These are phyloP conservation scores for Elanoides forficatus DNA, from an alignment of 2,113 vertebrate genomes.

Conservation along the genomic window DNA sequence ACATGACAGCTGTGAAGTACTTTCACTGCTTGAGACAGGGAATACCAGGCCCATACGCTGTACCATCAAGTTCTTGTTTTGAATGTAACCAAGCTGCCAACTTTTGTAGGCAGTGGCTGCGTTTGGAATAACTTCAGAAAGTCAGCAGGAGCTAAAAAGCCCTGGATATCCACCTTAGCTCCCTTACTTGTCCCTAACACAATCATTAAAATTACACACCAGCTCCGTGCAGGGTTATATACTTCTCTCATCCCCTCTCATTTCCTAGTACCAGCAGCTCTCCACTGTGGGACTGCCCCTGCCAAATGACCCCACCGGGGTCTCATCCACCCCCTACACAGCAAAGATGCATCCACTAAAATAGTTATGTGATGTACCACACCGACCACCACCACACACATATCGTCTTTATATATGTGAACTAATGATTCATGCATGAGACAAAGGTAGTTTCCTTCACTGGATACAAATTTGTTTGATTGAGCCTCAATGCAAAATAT, in stretches of 20 bases:
- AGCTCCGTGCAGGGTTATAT: background rate
- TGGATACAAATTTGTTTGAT: background rate
- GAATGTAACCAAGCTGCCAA: background rate
- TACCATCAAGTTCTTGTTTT: background rate
- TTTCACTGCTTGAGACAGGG: background rate
- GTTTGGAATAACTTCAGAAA: background rate
- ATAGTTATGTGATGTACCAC: fast-evolving
- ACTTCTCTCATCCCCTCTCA: fast-evolving
- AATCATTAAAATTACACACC: background rate
- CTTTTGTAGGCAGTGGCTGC: background rate
- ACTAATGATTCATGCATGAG: background rate
- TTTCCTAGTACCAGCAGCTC: background rate
- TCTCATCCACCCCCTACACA: background rate
- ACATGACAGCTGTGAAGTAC: background rate
- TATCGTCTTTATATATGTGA: background rate
- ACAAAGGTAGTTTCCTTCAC: background rate
- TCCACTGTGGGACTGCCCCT: background rate
- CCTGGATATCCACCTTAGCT: background rate
- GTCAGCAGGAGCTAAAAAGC: background rate
- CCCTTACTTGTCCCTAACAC: background rate
- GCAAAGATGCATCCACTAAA: background rate
- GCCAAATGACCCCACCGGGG: background rate
- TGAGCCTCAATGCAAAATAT: background rate
- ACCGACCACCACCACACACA: background rate
- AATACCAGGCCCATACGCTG: background rate